Evolutionary conservation across 2,888 invertebrate genomes (phyloP).

Genomic region (Stenichneumon culpator): DNA sequence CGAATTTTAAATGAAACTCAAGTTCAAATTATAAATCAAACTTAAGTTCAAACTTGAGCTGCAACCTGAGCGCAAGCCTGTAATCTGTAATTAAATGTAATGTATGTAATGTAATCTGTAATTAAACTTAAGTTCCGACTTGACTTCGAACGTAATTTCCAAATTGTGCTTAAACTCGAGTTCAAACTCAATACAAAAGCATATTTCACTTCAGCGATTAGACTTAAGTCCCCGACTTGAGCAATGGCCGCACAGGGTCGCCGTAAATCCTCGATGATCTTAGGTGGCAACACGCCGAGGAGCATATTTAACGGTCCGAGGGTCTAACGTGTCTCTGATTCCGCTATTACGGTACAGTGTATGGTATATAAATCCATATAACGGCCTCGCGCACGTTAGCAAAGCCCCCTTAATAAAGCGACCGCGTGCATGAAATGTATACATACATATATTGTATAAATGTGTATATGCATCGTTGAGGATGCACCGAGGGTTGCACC

Average conservation of each 20-base stretch:
- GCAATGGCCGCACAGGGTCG: background rate
- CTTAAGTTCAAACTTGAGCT: no score
- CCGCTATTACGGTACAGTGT: background rate
- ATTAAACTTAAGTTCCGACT: no score
- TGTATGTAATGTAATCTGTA: no score
- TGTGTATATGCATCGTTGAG: constrained; percentile 14
- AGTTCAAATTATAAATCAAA: no score
- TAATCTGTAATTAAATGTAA: no score
- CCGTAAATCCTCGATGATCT: background rate
- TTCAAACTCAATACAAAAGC: no score
- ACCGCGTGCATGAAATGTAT: background rate
- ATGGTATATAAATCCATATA: background rate
- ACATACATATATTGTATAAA: background rate
- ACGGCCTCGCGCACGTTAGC: background rate
- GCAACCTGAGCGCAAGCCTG: no score
- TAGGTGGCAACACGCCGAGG: background rate
- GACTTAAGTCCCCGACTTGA: no score
- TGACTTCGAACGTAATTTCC: no score
- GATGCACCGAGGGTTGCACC: constrained; percentile 33
- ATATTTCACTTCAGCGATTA: no score
- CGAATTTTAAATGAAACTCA: no score
- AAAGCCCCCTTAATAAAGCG: constrained; percentile 28
- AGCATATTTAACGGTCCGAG: constrained; percentile 12
- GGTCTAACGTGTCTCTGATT: constrained; percentile 3
- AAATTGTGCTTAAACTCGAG: no score